These are phyloP conservation scores for Malurus splendens DNA, from an alignment of 2,797 vertebrate genomes.

Conservation along the genomic window DNA sequence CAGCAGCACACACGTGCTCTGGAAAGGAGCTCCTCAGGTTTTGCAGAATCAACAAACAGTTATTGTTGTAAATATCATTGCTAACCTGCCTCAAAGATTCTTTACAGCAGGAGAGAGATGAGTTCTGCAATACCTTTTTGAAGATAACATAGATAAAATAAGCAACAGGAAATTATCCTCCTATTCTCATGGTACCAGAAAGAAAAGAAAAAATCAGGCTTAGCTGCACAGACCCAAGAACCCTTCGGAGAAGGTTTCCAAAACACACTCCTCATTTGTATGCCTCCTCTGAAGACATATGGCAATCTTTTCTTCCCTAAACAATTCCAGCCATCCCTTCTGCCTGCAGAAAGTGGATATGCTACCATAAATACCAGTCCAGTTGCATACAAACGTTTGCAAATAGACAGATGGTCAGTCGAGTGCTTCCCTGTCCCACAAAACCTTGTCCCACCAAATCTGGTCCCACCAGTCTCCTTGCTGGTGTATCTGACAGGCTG, in stretches of 20 bases:
- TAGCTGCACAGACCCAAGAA: not conserved
- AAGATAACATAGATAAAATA: not conserved
- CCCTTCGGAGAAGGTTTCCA: not conserved
- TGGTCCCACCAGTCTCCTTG: not conserved
- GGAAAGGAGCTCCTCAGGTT: not conserved
- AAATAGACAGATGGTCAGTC: not conserved
- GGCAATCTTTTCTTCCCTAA: not conserved
- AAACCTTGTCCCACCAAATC: too few species aligned
- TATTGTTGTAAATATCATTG: not conserved
- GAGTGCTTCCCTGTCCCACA: not conserved
- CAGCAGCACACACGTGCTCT: fast-evolving
- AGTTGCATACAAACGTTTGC: not conserved
- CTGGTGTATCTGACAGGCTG: not conserved
- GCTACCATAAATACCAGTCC: not conserved
- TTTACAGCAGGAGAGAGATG: not conserved
- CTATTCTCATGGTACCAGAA: not conserved
- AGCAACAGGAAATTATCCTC: not conserved
- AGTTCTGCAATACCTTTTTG: not conserved
- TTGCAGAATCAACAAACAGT: not conserved
- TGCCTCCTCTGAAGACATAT: not conserved
- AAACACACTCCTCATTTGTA: not conserved
- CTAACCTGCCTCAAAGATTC: not conserved
- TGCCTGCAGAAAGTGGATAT: not conserved
- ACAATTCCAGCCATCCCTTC: not conserved
- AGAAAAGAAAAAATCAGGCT: not conserved